phyloP scores from a whole-genome alignment of 2,113 vertebrate species.

The Apodemus speciosus region DNA sequence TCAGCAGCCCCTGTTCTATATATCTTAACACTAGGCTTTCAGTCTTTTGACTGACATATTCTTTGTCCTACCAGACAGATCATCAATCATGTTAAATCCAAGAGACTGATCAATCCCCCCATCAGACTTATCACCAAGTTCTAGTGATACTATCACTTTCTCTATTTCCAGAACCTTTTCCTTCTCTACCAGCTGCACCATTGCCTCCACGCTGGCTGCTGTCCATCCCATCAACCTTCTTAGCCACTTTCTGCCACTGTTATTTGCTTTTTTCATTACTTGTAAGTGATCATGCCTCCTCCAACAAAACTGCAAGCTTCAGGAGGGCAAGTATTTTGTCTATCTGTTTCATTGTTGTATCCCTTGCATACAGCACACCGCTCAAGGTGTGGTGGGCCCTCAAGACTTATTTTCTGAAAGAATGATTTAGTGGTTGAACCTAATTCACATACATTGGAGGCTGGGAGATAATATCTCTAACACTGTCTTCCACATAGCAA shows the following conservation, averaged over 20 bases:
- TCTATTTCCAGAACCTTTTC: background rate
- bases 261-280: background rate
- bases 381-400: background rate
- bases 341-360: background rate
- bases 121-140: conserved; percentile 8
- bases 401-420: background rate
- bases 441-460: background rate
- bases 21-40: background rate
- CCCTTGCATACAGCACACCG: background rate
- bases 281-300: background rate
- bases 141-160: conserved; percentile 17
- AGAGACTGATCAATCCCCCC: background rate
- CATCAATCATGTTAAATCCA: background rate
- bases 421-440: background rate
- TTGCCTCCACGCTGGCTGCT: background rate
- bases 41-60: background rate
- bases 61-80: background rate
- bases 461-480: background rate
- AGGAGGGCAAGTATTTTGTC: background rate
- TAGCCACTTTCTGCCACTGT: background rate
- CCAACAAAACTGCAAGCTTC: conserved; percentile 6
- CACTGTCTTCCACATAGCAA: background rate
- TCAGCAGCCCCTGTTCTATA: background rate
- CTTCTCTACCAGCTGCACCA: background rate
- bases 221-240: background rate